These are phyloP conservation scores for Brachirus orientalis DNA, from an alignment of 2,113 vertebrate genomes.

Conservation along the genomic window DNA sequence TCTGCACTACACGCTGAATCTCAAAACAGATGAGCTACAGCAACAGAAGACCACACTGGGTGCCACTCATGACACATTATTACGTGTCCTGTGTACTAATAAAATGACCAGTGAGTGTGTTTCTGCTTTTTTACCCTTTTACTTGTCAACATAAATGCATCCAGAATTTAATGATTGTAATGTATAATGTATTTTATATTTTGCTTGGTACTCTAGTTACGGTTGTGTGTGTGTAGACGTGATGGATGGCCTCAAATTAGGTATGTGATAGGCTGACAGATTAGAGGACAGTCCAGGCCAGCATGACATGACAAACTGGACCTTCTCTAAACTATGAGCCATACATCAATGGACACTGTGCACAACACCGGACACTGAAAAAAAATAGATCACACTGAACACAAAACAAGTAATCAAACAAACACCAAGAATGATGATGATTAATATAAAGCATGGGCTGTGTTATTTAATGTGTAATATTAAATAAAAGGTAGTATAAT, in stretches of 20 bases:
- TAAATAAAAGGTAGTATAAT: too few species aligned
- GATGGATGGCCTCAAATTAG: conserved; percentile 65
- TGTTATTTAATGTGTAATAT: too few species aligned
- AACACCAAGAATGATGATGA: conserved; percentile 1
- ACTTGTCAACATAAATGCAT: conserved; percentile 4
- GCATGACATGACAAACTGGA: conserved; percentile 64
- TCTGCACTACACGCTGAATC: too few species aligned
- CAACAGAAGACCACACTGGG: too few species aligned
- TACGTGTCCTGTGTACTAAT: too few species aligned
- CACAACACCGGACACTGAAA: conserved; percentile 33
- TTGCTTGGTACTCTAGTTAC: neutral
- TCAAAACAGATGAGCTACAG: too few species aligned
- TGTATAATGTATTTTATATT: conserved; percentile 20
- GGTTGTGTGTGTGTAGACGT: conserved; percentile 28
- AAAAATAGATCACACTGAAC: conserved; percentile 21
- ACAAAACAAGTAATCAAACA: conserved; percentile 11
- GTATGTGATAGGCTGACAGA: conserved; percentile 61
- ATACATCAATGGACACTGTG: conserved; percentile 58
- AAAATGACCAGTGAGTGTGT: too few species aligned
- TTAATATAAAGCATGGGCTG: too few species aligned
- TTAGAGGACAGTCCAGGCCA: conserved; percentile 56
- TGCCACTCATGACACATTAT: too few species aligned
- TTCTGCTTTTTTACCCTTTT: neutral
- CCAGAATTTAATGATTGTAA: neutral
- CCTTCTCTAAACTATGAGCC: conserved; percentile 58